phyloP scores from a whole-genome alignment of 2,113 vertebrate genomes.

The Paradoxurus hermaphroditus region DNA sequence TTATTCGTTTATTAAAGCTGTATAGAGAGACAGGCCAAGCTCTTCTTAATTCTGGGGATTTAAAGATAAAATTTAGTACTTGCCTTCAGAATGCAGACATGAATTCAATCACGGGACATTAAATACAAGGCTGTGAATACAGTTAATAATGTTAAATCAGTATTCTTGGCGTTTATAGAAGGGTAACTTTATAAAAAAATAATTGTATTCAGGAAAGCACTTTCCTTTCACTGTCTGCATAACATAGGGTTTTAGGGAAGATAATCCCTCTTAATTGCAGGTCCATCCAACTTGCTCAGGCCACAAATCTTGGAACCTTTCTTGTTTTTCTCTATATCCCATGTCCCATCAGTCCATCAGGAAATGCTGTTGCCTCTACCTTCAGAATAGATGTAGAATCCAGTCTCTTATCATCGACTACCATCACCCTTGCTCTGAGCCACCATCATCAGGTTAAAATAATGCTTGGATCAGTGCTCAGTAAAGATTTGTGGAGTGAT shows the following conservation, averaged over 20 bases:
- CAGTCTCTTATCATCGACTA: neutral
- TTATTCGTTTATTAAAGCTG: neutral
- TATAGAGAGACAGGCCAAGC: neutral
- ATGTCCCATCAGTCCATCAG: neutral
- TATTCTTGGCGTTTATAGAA: neutral
- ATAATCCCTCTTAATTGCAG: neutral
- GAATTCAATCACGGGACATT: slow-evolving; percentile 1
- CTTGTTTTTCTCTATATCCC: neutral
- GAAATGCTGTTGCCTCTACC: neutral
- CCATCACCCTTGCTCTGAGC: neutral
- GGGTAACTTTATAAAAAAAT: neutral
- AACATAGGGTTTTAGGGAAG: neutral
- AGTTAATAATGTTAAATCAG: slow-evolving; percentile 30
- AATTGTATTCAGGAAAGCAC: neutral
- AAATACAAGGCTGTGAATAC: neutral
- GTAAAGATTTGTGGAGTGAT: slow-evolving; percentile 8
- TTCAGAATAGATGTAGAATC: slow-evolving; percentile 17
- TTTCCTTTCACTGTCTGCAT: neutral
- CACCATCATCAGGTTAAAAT: neutral
- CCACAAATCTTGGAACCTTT: neutral
- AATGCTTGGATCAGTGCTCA: neutral
- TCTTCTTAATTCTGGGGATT: neutral
- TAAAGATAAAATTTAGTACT: slow-evolving; percentile 40
- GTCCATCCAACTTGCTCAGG: neutral
- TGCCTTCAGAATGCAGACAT: neutral